phyloP scores from a whole-genome alignment of 1,140 invertebrate genomes.

The Leptopilina boulardi region DNA sequence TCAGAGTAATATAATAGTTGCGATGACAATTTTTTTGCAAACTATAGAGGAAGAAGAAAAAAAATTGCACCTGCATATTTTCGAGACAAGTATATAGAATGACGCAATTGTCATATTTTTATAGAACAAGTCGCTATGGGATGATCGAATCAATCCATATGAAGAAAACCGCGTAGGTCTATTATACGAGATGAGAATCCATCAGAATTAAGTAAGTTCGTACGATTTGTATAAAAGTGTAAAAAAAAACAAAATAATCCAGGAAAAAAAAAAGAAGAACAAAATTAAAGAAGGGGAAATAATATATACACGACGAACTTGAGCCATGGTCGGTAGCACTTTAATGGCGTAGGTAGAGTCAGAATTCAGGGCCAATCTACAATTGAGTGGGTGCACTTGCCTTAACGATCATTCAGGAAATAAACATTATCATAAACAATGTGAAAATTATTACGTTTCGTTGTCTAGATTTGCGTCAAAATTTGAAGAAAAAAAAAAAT shows the following conservation, averaged over 20 bases:
- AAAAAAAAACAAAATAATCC: conserved; percentile 30
- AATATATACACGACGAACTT: conserved; percentile 52
- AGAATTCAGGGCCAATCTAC: conserved; percentile 58
- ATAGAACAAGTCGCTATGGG: conserved; percentile 33
- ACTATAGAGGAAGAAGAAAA: background rate
- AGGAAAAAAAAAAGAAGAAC: conserved; percentile 37
- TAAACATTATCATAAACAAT: conserved; percentile 47
- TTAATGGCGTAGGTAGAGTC: conserved; percentile 53
- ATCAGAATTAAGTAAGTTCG: background rate
- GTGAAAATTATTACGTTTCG: conserved; percentile 46
- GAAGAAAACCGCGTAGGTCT: conserved; percentile 31
- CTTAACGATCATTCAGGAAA: conserved; percentile 62
- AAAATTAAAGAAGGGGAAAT: conserved; percentile 33
- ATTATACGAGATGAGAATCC: conserved; percentile 20
- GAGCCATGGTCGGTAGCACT: conserved; percentile 46
- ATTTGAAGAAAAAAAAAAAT: conserved; percentile 36
- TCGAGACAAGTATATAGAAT: background rate
- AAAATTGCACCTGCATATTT: conserved; percentile 3
- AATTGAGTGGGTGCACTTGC: conserved; percentile 55
- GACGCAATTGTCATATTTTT: conserved; percentile 33
- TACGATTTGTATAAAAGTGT: conserved; percentile 6
- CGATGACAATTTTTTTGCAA: background rate
- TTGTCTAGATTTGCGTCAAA: conserved; percentile 26
- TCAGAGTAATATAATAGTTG: background rate
- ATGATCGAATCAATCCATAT: conserved; percentile 26